Evolutionary conservation across 1,140 invertebrate species (phyloP), one percentile per base, ranked within the genome.

Genomic region (Leptonema lineaticorne): DNA sequence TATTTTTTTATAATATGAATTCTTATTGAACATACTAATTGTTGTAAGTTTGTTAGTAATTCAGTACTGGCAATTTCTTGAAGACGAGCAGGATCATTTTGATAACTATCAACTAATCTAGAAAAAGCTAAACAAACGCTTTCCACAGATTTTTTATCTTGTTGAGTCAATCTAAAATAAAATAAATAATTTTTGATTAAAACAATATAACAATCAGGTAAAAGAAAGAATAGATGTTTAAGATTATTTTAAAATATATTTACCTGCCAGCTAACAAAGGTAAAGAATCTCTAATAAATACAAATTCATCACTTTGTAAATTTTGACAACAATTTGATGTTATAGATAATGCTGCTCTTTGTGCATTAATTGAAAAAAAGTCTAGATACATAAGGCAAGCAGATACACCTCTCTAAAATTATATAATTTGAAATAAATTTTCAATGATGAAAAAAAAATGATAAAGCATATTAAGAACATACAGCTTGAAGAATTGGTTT

Each of bases 71-170:
- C 95, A 69, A 99, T 98, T 81, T 99, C 96, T 76, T 95, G 93
- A 48, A 99, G 82, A 70, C 92, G 88, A 6, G 89, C 86, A 28
- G 95, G 88, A 78, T 99, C 95, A 74, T 91, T 87, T 77, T 98
- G 95, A 79, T 96, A 96, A 79, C 95, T 97, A 75, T 99, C 97
- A 0, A 99, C 95, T 8, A 99, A 83, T 16, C 97, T 87, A 70
- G 92, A 93, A 81, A 99, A 98, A 20, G 96, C 95, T 59, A 96
- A 86, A 75, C 97, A 99, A 5, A 98, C 94, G 77, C 94, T 95
- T 77, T 99, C 97, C 14, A 98, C 94, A 72, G 95, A 96, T 75
- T 98, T 98, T 77, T 98, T 98, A 79, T 99, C 97, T 77, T 95
- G 94, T 80, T 97, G 94, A 1, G 92, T 92, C 0, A 98, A 82